Base-by-base conservation (phyloP, 2,113 vertebrate genomes). In the Ctenomys sociabilis region DNA sequence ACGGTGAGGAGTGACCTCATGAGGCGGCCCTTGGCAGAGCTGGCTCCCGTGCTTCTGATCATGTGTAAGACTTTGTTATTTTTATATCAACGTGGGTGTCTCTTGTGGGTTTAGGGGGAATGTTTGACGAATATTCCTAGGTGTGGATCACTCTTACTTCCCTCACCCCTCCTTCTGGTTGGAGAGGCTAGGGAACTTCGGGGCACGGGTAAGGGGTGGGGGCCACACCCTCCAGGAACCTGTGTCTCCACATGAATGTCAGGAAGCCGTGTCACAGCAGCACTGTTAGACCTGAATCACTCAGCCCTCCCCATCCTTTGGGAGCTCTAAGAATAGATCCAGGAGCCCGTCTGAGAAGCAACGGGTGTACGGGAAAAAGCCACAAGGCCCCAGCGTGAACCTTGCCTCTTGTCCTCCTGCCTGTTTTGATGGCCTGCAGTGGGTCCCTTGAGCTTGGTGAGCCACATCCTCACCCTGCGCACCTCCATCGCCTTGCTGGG, bases 51-150 rank as follows among this genome's bases (percentile, higher is more conserved):
- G 66, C 49, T 75, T 73, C 64, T 63, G 64, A 49, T 88, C 83
- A 94, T 94, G 66, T 95, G 22, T 84, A 54, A 93, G 96, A 82
- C 95, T 93, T 94, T 93, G 96, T 91, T 96, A 89, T 92, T 96
- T 95, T 96, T 93, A 77, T 94, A 49, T 68, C 63, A 28, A 35
- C 1, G 43, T 96, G 93, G 88, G 95, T 0, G 40, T 88, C 81
- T 90, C 77, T 73, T 91, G 73, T 93, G 85, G 81, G 70, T 78
- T 94, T 87, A 78, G 49, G 54, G 2, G 59, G 66, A 59, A 49
- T 78, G 54, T 91, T 49, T 80, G 87, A 66, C 84, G 75, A 97
- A 91, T 94, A 90, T 91, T 82, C 83, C 80, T 16, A 92, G 78
- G 86, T 24, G 2, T 66, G 91, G 92, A 85, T 85, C 88, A 75